phyloP scores from a whole-genome alignment of 2,113 vertebrate genomes.

The Macrotus californicus region DNA sequence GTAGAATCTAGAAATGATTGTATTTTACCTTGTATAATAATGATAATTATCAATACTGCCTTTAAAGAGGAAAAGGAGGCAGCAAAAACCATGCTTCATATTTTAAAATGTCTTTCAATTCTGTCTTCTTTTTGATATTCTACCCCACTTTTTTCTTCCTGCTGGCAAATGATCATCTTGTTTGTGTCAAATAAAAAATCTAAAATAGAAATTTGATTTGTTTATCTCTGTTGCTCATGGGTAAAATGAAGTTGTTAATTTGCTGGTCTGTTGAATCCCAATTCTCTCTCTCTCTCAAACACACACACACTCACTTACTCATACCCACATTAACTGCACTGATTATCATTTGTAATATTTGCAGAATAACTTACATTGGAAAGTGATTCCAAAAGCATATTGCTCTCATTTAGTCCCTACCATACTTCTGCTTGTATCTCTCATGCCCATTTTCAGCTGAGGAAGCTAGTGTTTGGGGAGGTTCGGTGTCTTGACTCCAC shows the following conservation, averaged over 20 bases:
- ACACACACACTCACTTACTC: background rate
- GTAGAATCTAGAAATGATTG: background rate
- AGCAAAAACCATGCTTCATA: background rate
- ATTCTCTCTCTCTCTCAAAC: background rate
- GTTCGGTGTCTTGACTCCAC: background rate
- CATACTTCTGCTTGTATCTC: background rate
- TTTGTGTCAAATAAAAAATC: background rate
- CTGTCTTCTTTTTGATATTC: background rate
- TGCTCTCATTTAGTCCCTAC: background rate
- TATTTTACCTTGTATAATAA: background rate
- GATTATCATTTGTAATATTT: background rate
- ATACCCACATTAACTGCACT: background rate
- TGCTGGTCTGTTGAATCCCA: background rate
- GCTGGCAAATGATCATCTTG: background rate
- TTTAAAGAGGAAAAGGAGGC: background rate
- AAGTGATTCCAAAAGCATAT: background rate
- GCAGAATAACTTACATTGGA: background rate
- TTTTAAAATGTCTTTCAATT: background rate
- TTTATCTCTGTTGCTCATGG: background rate
- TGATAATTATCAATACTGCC: background rate
- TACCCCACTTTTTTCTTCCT: background rate
- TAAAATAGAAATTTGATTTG: background rate
- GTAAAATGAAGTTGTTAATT: background rate
- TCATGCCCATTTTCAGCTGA: background rate
- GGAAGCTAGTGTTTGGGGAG: background rate